Evolutionary conservation across 2,113 vertebrate species (phyloP).

Genomic region (Halichoerus grypus): DNA sequence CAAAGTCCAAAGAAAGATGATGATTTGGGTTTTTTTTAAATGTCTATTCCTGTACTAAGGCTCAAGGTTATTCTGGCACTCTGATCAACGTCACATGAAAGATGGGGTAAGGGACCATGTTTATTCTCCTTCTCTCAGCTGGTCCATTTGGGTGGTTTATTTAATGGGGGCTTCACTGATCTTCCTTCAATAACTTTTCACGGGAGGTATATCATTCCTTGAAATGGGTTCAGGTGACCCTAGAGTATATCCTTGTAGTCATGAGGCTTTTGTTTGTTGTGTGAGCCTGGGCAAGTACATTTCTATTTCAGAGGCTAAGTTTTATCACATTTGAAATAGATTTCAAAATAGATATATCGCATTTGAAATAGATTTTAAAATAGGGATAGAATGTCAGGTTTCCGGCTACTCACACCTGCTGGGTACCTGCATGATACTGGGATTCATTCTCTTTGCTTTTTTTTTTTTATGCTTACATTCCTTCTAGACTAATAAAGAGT

Average conservation of each 20-base stretch:
- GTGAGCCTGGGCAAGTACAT: background rate
- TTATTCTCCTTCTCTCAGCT: background rate
- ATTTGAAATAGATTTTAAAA: background rate
- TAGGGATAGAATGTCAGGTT: background rate
- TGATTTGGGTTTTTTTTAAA: background rate
- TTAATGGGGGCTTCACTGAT: background rate
- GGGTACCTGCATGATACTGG: background rate
- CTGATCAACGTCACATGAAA: background rate
- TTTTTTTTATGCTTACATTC: background rate
- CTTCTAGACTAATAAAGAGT: conserved; percentile 6
- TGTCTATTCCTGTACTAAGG: background rate
- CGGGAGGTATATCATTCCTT: background rate
- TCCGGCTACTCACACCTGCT: background rate
- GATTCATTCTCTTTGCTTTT: background rate
- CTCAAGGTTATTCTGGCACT: background rate
- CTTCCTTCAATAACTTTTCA: background rate
- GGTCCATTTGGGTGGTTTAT: background rate
- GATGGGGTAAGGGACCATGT: background rate
- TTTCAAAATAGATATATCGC: background rate
- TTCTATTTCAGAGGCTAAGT: background rate
- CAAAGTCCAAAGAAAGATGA: background rate
- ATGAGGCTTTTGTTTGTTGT: conserved; percentile 2
- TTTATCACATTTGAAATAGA: background rate
- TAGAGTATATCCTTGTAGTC: background rate
- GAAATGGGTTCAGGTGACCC: background rate